A percentile compares a stretch with the other conserved stretches of the same genome.
These are phyloP conservation scores for Melikaiella ostensackeni DNA, from an alignment of 2,888 invertebrate species.

Conservation along the genomic window DNA sequence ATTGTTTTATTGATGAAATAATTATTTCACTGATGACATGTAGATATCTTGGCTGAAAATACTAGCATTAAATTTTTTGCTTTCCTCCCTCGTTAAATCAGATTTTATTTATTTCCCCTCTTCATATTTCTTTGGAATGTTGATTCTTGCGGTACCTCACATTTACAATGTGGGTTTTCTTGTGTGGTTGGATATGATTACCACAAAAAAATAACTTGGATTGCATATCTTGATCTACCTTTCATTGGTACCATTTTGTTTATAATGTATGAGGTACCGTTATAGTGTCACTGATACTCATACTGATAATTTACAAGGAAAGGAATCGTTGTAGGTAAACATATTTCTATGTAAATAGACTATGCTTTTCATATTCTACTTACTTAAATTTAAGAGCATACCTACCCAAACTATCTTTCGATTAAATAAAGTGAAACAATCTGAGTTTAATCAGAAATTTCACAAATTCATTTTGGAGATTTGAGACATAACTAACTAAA, in stretches of 20 bases:
- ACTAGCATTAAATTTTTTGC: conserved; percentile 21
- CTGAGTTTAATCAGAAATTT: too few relatives aligned
- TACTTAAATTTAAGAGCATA: neutral
- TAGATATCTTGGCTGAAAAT: neutral
- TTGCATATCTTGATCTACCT: conserved; percentile 32
- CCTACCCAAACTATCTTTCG: neutral
- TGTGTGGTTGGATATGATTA: conserved; percentile 27
- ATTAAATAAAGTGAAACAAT: neutral
- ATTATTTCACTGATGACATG: neutral
- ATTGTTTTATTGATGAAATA: neutral
- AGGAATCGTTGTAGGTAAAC: neutral
- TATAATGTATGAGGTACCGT: conserved; percentile 20
- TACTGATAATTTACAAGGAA: conserved; percentile 2
- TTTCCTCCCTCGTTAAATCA: neutral
- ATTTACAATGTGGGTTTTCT: conserved; percentile 36
- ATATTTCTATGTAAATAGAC: neutral
- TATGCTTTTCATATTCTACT: neutral
- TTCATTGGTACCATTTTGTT: conserved; percentile 36
- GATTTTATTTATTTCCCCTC: conserved; percentile 3
- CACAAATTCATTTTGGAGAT: too few relatives aligned
- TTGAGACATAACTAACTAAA: too few relatives aligned
- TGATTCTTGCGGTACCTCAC: conserved; percentile 30
- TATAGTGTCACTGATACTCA: conserved; percentile 21
- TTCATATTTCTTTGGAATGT: conserved; percentile 15
- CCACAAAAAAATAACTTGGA: conserved; percentile 26